A percentile compares a stretch with the other conserved stretches of the same genome.
These are phyloP conservation scores for Chionodraco myersi DNA, from an alignment of 2,113 vertebrate species.

Conservation along the genomic window DNA sequence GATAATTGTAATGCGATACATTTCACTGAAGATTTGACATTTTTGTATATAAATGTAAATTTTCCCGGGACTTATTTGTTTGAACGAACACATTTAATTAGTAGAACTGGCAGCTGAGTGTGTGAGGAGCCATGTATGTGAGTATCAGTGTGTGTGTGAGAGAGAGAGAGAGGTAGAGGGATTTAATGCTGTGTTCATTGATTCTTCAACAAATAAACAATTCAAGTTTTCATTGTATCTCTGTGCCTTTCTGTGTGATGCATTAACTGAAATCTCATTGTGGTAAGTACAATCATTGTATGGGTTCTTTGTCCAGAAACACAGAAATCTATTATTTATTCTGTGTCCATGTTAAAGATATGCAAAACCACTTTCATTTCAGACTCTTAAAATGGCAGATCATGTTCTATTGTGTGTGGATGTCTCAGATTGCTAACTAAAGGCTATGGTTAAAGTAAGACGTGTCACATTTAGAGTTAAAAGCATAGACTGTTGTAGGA, in stretches of 20 bases:
- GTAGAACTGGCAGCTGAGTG: conserved; percentile 4
- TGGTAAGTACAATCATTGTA: neutral
- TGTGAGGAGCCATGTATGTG: neutral
- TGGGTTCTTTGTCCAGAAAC: neutral
- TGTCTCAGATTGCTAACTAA: too few relatives aligned
- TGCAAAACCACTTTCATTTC: too few relatives aligned
- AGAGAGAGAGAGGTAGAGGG: conserved; percentile 6
- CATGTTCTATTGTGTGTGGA: too few relatives aligned
- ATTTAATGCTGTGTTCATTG: neutral
- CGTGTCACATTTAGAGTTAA: neutral
- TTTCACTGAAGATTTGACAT: neutral
- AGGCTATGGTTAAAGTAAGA: neutral
- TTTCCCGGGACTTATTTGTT: conserved; percentile 3
- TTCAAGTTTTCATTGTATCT: conserved; percentile 35
- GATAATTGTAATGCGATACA: neutral
- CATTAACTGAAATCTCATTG: neutral
- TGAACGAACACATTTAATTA: neutral
- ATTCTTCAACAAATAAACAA: conserved; percentile 28
- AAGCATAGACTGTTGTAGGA: too few relatives aligned
- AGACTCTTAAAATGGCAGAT: too few relatives aligned
- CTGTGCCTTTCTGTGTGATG: neutral
- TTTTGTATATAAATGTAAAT: conserved; percentile 34
- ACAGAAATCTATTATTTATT: too few relatives aligned
- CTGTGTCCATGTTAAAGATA: too few relatives aligned
- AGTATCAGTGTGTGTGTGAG: neutral